Base-by-base conservation (phyloP, 2,797 vertebrate species). In the Miichthys miiuy region DNA sequence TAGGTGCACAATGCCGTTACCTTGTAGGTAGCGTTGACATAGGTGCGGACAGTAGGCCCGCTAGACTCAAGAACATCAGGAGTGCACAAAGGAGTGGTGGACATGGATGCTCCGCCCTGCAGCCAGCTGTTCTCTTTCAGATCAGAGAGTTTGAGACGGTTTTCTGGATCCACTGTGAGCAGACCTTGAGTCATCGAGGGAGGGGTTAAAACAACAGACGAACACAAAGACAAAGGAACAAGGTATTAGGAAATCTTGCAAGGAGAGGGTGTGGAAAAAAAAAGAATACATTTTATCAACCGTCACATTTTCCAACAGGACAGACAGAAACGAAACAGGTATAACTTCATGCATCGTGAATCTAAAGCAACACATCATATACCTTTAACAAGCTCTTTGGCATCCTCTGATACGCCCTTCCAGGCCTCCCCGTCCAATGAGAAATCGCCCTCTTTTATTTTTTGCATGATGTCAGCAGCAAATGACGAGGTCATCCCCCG, bases 341-440 rank as follows among this genome's bases (percentile, higher is more conserved):
- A 20, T 12, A 21, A 0, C 2, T 44, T 68, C 20, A 38, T 6
- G 10, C 6, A 41, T 66, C 20, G 38, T 46, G 4, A 16, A n/a
- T 8, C 20, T 30, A 27, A 56, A 34, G 34, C 30, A n/a, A 58
- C 4, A 46, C 41, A 20, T 82, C 57, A 41, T 64, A 18, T 78
- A 97, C 97, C 97, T 97, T 96, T 96, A 27, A 98, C 97, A 27
- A 98, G 95, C 85, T 97, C 97, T 92, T 98, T 98, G 54, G 97
- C 97, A 63, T 97, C 96, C 56, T 97, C 96, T 0, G 97, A 97
- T 12, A 98, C 97, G 0, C 96, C 95, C 82, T 95, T 96, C 97
- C 97, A 98, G 38, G 96, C 95, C 82, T 97, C 97, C 8, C 97
- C 96, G 0, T 97, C 96, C 81, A 98, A 93, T 48, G 96, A 97